Conservation (phyloP, 2,797 vertebrate species). For the Chromobotia macracanthus region DNA sequence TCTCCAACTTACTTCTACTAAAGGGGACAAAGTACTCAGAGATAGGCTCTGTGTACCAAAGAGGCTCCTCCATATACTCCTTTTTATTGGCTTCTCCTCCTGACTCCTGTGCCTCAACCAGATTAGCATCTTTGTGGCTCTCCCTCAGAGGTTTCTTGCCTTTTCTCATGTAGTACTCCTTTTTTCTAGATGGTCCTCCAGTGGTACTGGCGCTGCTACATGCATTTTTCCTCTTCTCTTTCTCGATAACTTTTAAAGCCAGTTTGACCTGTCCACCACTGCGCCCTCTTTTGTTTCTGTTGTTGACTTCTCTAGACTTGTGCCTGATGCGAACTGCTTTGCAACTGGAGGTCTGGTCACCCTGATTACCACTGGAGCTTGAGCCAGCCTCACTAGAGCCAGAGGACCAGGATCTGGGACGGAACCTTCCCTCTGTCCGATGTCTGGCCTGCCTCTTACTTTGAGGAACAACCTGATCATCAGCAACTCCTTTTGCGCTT, state of each 20-base stretch:
- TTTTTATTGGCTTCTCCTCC: slow-evolving; percentile 80
- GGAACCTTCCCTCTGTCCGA: slow-evolving; percentile 86
- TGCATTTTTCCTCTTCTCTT: slow-evolving; percentile 78
- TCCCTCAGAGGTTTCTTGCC: slow-evolving; percentile 89
- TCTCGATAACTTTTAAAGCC: slow-evolving; percentile 82
- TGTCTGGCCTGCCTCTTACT: slow-evolving; percentile 87
- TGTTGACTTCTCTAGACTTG: slow-evolving; percentile 86
- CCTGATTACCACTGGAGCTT: slow-evolving; percentile 92
- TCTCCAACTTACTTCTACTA: slow-evolving; percentile 96
- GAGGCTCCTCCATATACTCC: slow-evolving; percentile 96
- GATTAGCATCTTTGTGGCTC: slow-evolving; percentile 82
- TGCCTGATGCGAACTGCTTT: slow-evolving; percentile 88
- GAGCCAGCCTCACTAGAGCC: slow-evolving; percentile 97
- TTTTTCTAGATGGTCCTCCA: slow-evolving; percentile 77
- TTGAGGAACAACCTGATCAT: slow-evolving; percentile 79
- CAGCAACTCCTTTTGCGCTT: slow-evolving; percentile 64
- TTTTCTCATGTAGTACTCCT: slow-evolving; percentile 87
- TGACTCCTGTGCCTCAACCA: slow-evolving; percentile 81
- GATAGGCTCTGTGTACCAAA: slow-evolving; percentile 99
- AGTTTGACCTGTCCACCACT: slow-evolving; percentile 84
- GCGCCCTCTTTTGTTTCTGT: slow-evolving; percentile 84
- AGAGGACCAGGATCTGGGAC: slow-evolving; percentile 96
- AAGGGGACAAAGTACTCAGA: slow-evolving; percentile 94
- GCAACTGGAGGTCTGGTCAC: slow-evolving; percentile 79
- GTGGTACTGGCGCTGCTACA: slow-evolving; percentile 76